Evolutionary conservation across 1,140 invertebrate genomes (phyloP).

Genomic region (Hyles euphorbiae): DNA sequence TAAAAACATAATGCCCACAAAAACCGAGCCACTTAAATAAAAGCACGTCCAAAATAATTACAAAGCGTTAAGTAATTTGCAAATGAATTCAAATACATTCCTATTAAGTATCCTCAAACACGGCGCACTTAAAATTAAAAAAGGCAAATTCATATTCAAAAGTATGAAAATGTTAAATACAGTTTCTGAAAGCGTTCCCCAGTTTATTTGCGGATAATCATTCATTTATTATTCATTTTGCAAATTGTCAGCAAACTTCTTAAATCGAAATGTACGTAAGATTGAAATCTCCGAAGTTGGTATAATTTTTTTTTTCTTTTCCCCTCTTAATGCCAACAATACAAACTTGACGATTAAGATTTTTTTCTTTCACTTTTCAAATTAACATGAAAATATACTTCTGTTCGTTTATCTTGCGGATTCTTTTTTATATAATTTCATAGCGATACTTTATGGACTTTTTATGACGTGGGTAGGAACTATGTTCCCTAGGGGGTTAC

Average conservation of each 20-base stretch:
- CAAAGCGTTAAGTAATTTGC: no score
- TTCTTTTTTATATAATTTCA: not conserved
- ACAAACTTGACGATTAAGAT: slow-evolving; percentile 22
- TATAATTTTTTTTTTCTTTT: no score
- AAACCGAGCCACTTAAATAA: no score
- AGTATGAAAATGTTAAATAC: slow-evolving; percentile 17
- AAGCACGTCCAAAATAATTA: not conserved
- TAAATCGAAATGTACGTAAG: slow-evolving; percentile 37
- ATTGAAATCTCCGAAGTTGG: slow-evolving; percentile 10
- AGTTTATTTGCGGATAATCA: slow-evolving; percentile 39
- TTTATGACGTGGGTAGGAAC: no score
- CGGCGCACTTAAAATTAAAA: slow-evolving; percentile 23
- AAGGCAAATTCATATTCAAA: slow-evolving; percentile 20
- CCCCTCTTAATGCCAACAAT: not conserved
- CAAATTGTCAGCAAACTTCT: slow-evolving; percentile 45
- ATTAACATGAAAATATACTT: slow-evolving; percentile 18
- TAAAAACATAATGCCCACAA: no score
- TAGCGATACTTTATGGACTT: no score
- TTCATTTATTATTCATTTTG: slow-evolving; percentile 43
- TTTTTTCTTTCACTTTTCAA: slow-evolving; percentile 7
- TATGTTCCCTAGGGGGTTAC: no score
- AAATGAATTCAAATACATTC: no score
- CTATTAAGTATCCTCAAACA: slow-evolving; percentile 5
- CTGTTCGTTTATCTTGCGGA: slow-evolving; percentile 17
- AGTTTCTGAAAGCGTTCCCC: slow-evolving; percentile 35